Evolutionary conservation across 2,113 vertebrate genomes (phyloP).

Genomic region (Smithornis capensis): DNA sequence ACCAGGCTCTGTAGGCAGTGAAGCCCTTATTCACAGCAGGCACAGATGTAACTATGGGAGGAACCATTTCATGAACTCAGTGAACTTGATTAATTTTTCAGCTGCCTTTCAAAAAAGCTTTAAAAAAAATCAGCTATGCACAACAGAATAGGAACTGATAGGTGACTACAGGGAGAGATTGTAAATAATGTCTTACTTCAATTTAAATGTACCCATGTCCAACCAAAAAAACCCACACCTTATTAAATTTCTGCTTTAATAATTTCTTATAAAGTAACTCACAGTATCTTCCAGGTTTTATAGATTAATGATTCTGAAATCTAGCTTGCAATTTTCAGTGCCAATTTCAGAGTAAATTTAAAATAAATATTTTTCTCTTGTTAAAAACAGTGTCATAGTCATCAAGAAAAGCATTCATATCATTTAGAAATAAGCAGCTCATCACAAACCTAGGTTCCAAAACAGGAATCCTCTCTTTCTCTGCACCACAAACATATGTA

Average conservation of each 20-base stretch:
- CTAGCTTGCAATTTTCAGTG: background rate
- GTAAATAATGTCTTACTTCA: background rate
- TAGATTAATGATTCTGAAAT: background rate
- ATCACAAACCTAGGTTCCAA: background rate
- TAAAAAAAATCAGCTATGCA: background rate
- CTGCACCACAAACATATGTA: background rate
- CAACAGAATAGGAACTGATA: background rate
- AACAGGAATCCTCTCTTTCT: background rate
- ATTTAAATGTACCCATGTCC: background rate
- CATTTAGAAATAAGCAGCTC: background rate
- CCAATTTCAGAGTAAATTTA: background rate
- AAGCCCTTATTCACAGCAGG: background rate
- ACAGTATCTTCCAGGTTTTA: background rate
- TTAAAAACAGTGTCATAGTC: background rate
- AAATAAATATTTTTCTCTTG: background rate
- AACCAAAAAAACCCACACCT: background rate
- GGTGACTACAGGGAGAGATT: background rate
- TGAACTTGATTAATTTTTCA: background rate
- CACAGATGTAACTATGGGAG: background rate
- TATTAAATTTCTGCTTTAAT: background rate
- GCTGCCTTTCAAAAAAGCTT: background rate
- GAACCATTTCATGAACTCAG: background rate
- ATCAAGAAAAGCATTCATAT: background rate
- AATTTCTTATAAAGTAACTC: background rate
- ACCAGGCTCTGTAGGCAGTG: background rate